Conservation (phyloP, 53 echinoderm and acorn worm genomes). For the Hippasteria phrygiana region DNA sequence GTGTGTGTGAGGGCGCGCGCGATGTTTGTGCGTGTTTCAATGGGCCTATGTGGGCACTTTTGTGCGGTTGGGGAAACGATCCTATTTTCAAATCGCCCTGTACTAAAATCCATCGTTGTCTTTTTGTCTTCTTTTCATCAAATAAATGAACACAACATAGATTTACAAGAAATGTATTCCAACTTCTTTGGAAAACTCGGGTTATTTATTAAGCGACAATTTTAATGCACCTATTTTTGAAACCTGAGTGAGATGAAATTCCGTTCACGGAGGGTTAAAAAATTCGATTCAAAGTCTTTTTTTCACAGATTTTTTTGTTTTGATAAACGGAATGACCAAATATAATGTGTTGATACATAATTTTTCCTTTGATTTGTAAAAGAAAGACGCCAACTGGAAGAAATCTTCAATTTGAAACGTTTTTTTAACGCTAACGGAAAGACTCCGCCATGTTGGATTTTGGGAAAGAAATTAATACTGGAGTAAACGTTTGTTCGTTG, state of each 20-base stretch:
- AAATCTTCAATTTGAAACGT: not conserved
- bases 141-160: not conserved
- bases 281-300: conserved; percentile 1
- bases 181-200: not conserved
- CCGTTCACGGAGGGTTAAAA: not conserved
- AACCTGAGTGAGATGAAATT: not conserved
- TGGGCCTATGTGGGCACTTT: not conserved
- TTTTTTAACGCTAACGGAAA: conserved; percentile 10
- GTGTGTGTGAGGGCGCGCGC: not conserved
- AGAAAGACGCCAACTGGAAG: not conserved
- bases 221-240: not conserved
- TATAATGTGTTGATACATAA: not conserved
- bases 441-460: conserved; percentile 16
- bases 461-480: not conserved
- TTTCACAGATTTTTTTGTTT: no score
- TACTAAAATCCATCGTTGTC: not conserved
- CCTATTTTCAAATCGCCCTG: not conserved
- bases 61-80: not conserved
- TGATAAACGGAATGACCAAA: no score
- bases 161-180: not conserved
- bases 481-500: conserved; percentile 30
- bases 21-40: not conserved
- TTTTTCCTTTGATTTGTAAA: not conserved
- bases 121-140: not conserved
- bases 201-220: not conserved